Conservation (phyloP, 2,888 invertebrate species). For the Dugesia japonica region DNA sequence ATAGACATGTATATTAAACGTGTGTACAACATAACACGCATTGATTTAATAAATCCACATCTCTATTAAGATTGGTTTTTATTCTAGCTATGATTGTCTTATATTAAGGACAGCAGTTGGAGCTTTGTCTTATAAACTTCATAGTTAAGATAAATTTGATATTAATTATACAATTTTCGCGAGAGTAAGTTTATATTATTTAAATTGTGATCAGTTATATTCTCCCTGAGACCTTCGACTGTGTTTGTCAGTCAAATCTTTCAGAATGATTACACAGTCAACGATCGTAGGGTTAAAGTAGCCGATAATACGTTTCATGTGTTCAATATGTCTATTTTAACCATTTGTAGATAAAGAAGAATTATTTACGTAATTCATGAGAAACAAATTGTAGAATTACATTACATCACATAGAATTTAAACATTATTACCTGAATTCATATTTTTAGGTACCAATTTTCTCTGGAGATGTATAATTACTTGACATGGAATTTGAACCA, state of each 20-base stretch:
- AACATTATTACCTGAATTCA: too few species aligned
- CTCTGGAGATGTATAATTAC: too few species aligned
- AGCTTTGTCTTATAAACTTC: background rate
- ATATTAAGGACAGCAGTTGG: background rate
- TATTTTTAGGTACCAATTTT: too few species aligned
- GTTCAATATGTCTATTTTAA: too few species aligned
- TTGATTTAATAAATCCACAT: background rate
- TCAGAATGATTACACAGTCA: background rate
- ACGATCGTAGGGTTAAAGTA: background rate
- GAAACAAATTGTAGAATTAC: too few species aligned
- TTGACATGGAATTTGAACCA: too few species aligned
- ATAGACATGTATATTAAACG: background rate
- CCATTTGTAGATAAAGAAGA: too few species aligned
- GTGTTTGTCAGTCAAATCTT: background rate
- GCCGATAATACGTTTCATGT: background rate
- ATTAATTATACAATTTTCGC: too few species aligned
- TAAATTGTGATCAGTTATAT: background rate
- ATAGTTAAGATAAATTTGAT: too few species aligned
- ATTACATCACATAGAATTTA: too few species aligned
- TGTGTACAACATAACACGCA: background rate
- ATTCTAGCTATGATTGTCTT: background rate
- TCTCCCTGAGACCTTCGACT: slow-evolving; percentile 20
- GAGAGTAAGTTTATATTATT: too few species aligned
- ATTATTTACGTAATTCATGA: too few species aligned
- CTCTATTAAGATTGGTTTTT: background rate